Conservation (phyloP, 2,113 vertebrate genomes). For the Lepidothrix coronata region DNA sequence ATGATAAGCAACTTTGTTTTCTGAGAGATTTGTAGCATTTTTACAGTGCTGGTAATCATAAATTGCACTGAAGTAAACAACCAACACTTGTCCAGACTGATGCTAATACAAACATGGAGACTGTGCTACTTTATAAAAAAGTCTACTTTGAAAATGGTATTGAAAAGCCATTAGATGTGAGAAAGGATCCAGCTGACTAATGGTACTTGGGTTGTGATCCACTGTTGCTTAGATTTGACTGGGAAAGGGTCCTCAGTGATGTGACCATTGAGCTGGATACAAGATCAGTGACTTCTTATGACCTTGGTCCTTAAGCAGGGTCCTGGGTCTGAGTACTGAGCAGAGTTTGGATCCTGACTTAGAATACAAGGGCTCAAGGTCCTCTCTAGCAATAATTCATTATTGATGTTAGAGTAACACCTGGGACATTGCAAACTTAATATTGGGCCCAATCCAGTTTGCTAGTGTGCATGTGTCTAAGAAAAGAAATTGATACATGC, state of each 20-base stretch:
- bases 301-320: accelerated
- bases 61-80: not conserved
- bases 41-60: not conserved
- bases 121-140: not conserved
- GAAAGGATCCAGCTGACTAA: not conserved
- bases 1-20: not conserved
- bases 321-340: not conserved
- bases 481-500: not conserved
- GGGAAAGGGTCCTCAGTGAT: not conserved
- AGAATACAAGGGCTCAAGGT: not conserved
- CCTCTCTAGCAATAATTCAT: not conserved
- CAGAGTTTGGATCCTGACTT: not conserved
- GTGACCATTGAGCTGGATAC: not conserved
- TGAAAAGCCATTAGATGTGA: not conserved
- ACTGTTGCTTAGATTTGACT: not conserved
- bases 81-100: not conserved
- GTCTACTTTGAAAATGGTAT: not conserved
- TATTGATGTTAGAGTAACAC: not conserved
- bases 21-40: not conserved
- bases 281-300: too few relatives aligned
- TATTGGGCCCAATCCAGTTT: accelerated
- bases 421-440: not conserved
- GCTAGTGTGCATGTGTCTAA: not conserved
- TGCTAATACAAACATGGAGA: not conserved
- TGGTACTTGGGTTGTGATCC: not conserved